Evolutionary conservation across 1,140 invertebrate genomes (phyloP).

Genomic region (Pinna nobilis): DNA sequence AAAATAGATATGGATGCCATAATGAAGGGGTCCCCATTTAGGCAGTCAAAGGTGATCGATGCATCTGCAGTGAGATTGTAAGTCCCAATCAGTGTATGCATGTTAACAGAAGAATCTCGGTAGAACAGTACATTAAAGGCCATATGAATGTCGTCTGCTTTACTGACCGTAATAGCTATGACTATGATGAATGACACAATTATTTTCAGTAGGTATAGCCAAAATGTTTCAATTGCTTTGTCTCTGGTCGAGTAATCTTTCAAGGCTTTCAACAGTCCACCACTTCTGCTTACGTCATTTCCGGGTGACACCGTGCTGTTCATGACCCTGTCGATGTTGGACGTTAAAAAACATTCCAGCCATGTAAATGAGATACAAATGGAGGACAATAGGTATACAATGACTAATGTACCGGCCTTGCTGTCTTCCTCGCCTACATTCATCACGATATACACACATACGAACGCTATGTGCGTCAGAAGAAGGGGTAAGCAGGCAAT

Average conservation of each 20-base stretch:
- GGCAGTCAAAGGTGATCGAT: background rate
- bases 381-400: background rate
- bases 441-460: background rate
- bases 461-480: background rate
- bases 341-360: conserved; percentile 3
- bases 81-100: background rate
- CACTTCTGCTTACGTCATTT: background rate
- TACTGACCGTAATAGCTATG: background rate
- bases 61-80: background rate
- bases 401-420: background rate
- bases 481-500: too few relatives aligned
- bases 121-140: background rate
- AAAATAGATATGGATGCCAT: background rate
- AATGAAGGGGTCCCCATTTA: background rate
- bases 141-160: background rate
- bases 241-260: background rate
- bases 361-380: background rate
- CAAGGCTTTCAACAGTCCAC: background rate
- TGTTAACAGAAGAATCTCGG: background rate
- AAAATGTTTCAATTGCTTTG: background rate
- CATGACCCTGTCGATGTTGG: too few relatives aligned
- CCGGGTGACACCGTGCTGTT: too few relatives aligned
- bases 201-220: background rate
- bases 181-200: background rate
- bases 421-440: background rate